Evolutionary conservation across 2,888 invertebrate genomes (phyloP), one percentile per base, ranked within the genome.

Genomic region (Harpalus rubripes): DNA sequence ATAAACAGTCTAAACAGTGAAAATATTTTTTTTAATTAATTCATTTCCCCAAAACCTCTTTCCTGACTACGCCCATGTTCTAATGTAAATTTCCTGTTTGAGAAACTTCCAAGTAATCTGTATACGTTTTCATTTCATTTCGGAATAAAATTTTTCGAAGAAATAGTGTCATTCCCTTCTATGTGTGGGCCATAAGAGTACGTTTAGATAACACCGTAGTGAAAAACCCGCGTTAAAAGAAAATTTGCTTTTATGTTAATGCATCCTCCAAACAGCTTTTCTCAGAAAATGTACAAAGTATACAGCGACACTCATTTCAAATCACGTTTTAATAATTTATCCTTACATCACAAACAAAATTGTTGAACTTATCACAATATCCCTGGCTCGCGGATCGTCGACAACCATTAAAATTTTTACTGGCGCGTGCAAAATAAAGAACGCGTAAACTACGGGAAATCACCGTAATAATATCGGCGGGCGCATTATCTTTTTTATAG

Each of bases 391-490:
- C n/a, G 15, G 72, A 44, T 72, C 72, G 72, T 52, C 52, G 44
- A 72, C 72, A 76, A 44, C 76, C 76, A 18, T 76, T 76, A 76
- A 76, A 76, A 12, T 76, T 76, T 76, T 76, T 76, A 76, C 56
- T 18, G n/a, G 76, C 41, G 52, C 76, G 68, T 68, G 68, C 26
- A 68, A 56, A 52, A 76, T 76, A 76, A 76, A 76, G 76, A 76
- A 76, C 52, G 52, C 56, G 15, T 76, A 76, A 76, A 76, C 18
- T 44, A 26, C 52, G 44, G 44, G 52, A 41, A 41, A 39, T 39
- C 41, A 72, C 39, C 39, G 41, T 63, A 63, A 68, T 68, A 68
- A 68, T 68, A 68, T 68, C 68, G 68, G 41, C 22, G 44, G 16
- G 6, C 15, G 44, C 56, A 76, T 76, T 76, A 76, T 76, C 76